Conservation (phyloP, 2,888 invertebrate species). For the Balanococcus diminutus region DNA sequence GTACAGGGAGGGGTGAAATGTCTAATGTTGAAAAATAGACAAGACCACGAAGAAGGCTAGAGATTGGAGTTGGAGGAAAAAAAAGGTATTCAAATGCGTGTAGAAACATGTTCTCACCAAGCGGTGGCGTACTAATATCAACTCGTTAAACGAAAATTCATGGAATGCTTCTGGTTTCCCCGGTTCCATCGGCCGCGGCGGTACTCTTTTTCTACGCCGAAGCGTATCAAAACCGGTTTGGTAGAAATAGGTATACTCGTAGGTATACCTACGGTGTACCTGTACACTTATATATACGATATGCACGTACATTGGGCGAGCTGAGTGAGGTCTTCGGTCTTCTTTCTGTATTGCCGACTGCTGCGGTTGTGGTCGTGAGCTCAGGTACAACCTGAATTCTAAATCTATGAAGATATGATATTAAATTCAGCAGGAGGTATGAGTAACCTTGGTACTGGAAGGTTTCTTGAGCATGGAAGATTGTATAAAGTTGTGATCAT, state of each 20-base stretch:
- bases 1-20: not conserved
- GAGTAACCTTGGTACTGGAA: not conserved
- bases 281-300: not conserved
- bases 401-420: not conserved
- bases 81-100: not conserved
- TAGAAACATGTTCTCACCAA: conserved; percentile 9
- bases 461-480: too few relatives aligned
- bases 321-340: too few relatives aligned
- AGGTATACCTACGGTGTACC: not conserved
- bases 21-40: not conserved
- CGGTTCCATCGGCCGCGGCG: conserved; percentile 1
- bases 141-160: conserved; percentile 38
- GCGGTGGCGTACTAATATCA: conserved; percentile 31
- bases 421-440: too few relatives aligned
- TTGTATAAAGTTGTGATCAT: too few relatives aligned
- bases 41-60: not conserved
- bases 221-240: conserved; percentile 36
- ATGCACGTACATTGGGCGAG: not conserved
- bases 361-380: not conserved
- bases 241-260: conserved; percentile 14
- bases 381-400: not conserved
- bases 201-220: conserved; percentile 30
- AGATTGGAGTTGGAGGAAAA: not conserved
- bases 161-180: conserved; percentile 37
- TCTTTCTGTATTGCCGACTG: not conserved